Percentiles rank a stretch among this genome's conserved stretches.
phyloP scores from a whole-genome alignment of 1,140 invertebrate genomes.

The Bombus sylvicola region DNA sequence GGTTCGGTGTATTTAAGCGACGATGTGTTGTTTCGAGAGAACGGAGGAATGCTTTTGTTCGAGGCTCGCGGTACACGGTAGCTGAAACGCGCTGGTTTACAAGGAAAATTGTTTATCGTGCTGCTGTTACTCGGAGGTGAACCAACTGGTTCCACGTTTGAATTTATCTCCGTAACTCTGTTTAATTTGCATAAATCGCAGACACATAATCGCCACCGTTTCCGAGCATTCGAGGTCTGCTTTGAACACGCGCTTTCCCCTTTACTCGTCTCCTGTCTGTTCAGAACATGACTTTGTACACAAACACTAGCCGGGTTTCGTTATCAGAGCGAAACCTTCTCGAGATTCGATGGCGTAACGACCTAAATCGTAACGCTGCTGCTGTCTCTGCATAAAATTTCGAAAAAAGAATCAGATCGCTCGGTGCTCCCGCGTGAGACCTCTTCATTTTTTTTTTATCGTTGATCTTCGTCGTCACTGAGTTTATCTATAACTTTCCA shows the following conservation, averaged over 20 bases:
- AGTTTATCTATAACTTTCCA: neutral
- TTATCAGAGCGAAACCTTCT: slow-evolving; percentile 53
- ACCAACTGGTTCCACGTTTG: slow-evolving; percentile 38
- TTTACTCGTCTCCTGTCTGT: slow-evolving; percentile 4
- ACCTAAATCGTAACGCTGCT: slow-evolving; percentile 28
- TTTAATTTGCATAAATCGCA: slow-evolving; percentile 32
- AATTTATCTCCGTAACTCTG: slow-evolving; percentile 16
- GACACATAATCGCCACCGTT: neutral
- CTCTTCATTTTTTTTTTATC: neutral
- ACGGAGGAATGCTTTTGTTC: neutral
- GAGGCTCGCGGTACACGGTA: neutral
- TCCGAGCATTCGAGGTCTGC: neutral
- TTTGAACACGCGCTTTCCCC: neutral
- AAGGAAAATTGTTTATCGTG: slow-evolving; percentile 33
- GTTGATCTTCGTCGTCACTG: neutral
- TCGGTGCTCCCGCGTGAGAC: neutral
- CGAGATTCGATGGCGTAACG: slow-evolving; percentile 37
- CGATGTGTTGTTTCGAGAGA: neutral
- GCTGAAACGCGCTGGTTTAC: slow-evolving; percentile 1
- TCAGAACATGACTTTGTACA: slow-evolving; percentile 35
- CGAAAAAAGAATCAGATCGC: neutral
- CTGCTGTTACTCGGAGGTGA: slow-evolving; percentile 13
- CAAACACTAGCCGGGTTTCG: slow-evolving; percentile 40
- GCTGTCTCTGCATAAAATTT: slow-evolving; percentile 4
- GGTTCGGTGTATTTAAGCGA: neutral